phyloP scores from a whole-genome alignment of 2,797 vertebrate species.

The Hemitrygon akajei region DNA sequence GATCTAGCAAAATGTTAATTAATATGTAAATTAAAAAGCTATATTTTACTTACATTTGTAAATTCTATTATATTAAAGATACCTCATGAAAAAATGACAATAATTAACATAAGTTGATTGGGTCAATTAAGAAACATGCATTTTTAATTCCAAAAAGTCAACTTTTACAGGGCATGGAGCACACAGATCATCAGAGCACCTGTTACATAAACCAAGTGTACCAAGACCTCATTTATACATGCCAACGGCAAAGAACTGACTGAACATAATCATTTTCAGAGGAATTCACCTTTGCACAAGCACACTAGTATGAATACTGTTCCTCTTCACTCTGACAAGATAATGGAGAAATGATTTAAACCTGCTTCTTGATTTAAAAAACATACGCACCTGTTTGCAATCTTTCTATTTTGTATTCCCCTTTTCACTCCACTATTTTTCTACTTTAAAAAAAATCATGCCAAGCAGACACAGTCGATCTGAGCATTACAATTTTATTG shows the following conservation, averaged over 20 bases:
- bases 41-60: conserved; percentile 35
- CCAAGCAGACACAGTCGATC: background rate
- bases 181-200: background rate
- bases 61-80: conserved; percentile 31
- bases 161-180: conserved; percentile 1
- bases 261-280: background rate
- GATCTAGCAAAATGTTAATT: background rate
- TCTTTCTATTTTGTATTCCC: background rate
- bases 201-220: background rate
- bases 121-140: conserved; percentile 15
- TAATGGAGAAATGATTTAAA: background rate
- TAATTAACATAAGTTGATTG: conserved; percentile 31
- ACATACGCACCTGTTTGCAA: background rate
- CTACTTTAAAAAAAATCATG: background rate
- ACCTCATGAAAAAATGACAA: conserved; percentile 6
- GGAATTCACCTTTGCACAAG: background rate
- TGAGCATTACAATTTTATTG: background rate
- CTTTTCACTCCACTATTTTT: background rate
- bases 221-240: background rate
- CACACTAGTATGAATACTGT: background rate
- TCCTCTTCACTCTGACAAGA: background rate
- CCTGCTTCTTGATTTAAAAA: background rate
- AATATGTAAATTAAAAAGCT: conserved; percentile 23
- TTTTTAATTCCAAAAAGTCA: conserved; percentile 20
- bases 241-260: background rate